Evolutionary conservation across 2,113 vertebrate genomes (phyloP), one percentile per base, ranked within the genome.

Genomic region (Noturus placidus): DNA sequence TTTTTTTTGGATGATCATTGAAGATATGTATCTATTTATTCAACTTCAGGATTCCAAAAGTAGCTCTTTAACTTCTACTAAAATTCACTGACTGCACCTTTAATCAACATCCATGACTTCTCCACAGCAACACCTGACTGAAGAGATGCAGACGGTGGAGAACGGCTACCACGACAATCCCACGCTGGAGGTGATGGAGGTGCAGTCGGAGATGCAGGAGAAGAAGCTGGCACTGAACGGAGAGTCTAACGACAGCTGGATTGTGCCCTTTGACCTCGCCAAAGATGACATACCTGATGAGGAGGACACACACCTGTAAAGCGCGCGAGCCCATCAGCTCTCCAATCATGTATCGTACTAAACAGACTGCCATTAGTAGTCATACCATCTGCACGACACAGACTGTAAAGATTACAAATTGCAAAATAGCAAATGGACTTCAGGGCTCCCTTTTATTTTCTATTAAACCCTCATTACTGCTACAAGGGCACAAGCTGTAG

Each of bases 151-250:
- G 90, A 98, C 97, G 0, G 96, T 98, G 90, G 98, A 99, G 95
- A 99, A 99, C 0, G 97, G 98, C 82, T 99, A 99, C 95, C 98
- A 99, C 0, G 98, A 99, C 93, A 99, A 99, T 90, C 98, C 98
- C 0, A 99, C 97, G 0, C 92, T 99, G 92, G 98, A 99, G 90
- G 97, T 99, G 94, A 99, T 98, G 97, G 98, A 99, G 95, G 97
- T 97, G 72, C 96, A 97, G 81, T 96, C 97, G 0, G 97, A 98
- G 92, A 98, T 99, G 98, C 96, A 97, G 92, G 97, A 99, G 94
- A 99, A 99, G 92, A 99, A 98, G 91, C 52, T 90, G 85, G 93
- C 93, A 59, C 94, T 97, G 50, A 97, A 97, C 0, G 95, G 96
- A 0, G 98, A 99, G 92, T 95, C 98, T 84, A 97, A 96, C n/a